phyloP scores from a whole-genome alignment of 2,113 vertebrate genomes.

The Pycnonotus jocosus region DNA sequence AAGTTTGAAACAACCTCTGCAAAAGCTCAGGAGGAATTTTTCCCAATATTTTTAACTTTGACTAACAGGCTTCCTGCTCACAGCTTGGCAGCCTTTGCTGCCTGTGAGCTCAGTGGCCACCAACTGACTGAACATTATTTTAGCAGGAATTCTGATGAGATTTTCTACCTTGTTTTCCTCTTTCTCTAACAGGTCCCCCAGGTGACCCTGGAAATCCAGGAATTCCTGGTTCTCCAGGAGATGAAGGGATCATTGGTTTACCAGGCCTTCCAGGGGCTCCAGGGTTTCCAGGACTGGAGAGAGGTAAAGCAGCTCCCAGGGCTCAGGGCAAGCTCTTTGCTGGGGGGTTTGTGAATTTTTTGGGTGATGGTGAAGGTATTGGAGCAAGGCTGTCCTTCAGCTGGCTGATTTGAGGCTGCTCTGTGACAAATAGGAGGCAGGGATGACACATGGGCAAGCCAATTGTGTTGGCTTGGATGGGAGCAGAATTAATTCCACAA shows the following conservation, averaged over 20 bases:
- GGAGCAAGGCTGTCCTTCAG: background rate
- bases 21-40: background rate
- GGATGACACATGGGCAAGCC: background rate
- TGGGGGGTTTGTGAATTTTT: background rate
- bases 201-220: conserved; percentile 79
- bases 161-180: background rate
- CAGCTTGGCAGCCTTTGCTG: background rate
- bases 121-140: background rate
- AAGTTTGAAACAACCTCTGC: background rate
- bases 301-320: conserved; percentile 66
- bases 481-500: background rate
- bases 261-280: conserved; percentile 78
- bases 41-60: background rate
- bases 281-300: conserved; percentile 58
- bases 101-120: background rate
- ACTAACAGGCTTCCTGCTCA: background rate
- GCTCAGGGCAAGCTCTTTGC: background rate
- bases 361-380: background rate
- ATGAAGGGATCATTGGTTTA: conserved; percentile 72
- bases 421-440: background rate
- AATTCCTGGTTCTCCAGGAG: conserved; percentile 74
- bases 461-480: background rate
- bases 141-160: background rate
- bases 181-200: conserved; percentile 65
- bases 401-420: background rate